Evolutionary conservation across 2,888 invertebrate genomes (phyloP).

Genomic region (Diachrysia chrysitis): DNA sequence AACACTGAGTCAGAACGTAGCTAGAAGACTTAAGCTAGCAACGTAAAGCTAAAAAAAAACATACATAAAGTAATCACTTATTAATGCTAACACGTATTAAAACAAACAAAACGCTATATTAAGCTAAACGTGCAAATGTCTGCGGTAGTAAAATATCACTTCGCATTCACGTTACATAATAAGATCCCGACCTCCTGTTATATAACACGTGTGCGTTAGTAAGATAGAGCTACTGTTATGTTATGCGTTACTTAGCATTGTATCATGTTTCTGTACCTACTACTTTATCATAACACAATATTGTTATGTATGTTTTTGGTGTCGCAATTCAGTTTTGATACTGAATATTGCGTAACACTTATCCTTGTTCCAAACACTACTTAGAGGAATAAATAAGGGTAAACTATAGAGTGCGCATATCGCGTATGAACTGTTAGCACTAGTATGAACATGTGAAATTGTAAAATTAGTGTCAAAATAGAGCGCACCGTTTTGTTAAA

Average conservation of each 20-base stretch:
- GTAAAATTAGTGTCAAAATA: too few species aligned
- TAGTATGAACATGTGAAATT: too few species aligned
- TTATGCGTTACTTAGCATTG: neutral
- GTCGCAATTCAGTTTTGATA: neutral
- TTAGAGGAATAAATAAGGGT: too few species aligned
- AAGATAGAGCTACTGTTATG: slow-evolving; percentile 18
- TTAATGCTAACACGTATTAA: slow-evolving; percentile 6
- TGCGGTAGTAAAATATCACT: slow-evolving; percentile 24
- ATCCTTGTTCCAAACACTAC: neutral
- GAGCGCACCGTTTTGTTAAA: too few species aligned
- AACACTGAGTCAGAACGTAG: neutral
- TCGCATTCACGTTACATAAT: slow-evolving; percentile 29
- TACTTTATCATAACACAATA: neutral
- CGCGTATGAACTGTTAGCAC: too few species aligned
- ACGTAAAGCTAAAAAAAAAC: neutral
- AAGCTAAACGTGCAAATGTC: slow-evolving; percentile 16
- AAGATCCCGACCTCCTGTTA: slow-evolving; percentile 19
- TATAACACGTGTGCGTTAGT: slow-evolving; percentile 39
- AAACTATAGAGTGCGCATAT: too few species aligned
- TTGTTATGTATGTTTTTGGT: neutral
- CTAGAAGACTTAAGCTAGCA: too few species aligned
- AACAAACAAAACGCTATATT: slow-evolving; percentile 16
- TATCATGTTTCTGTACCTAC: slow-evolving; percentile 2
- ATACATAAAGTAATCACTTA: neutral
- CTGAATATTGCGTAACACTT: neutral